A percentile compares a stretch with the other conserved stretches of the same genome.
Evolutionary conservation across 2,113 vertebrate genomes (phyloP).

Genomic region (Gasterosteus nipponicus): DNA sequence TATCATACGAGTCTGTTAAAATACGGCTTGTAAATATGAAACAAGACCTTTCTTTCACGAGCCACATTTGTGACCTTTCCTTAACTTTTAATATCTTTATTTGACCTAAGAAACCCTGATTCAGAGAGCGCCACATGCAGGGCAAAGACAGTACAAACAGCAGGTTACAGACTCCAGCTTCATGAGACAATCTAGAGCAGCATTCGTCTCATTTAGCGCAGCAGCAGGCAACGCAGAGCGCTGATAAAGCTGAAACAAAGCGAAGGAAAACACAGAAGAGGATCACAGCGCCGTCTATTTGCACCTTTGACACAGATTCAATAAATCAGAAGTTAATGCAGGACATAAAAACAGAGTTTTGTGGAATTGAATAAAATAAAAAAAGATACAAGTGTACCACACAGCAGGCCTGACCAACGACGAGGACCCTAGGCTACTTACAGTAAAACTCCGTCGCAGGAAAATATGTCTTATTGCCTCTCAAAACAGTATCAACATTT

Average conservation of each 20-base stretch:
- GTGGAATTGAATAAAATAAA: constrained; percentile 32
- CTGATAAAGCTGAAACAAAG: constrained; percentile 16
- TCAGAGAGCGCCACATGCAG: constrained; percentile 44
- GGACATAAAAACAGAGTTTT: constrained; percentile 39
- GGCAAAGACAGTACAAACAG: constrained; percentile 62
- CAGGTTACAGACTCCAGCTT: constrained; percentile 62
- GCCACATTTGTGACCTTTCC: constrained; percentile 39
- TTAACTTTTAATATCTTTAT: constrained; percentile 72
- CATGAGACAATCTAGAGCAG: constrained; percentile 34
- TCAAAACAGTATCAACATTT: constrained; percentile 16
- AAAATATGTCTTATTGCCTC: constrained; percentile 23
- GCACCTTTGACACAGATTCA: constrained; percentile 28
- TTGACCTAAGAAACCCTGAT: constrained; percentile 67
- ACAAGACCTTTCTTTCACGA: neutral
- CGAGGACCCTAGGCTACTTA: constrained; percentile 25
- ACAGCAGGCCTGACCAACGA: constrained; percentile 26
- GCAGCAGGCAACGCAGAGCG: constrained; percentile 39
- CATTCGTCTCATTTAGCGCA: constrained; percentile 37
- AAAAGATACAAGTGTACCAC: constrained; percentile 17
- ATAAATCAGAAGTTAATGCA: constrained; percentile 19
- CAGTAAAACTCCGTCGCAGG: constrained; percentile 44
- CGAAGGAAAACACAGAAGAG: constrained; percentile 22
- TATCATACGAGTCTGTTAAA: neutral
- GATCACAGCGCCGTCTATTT: constrained; percentile 37
- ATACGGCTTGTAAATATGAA: neutral